Base-by-base conservation (phyloP, 2,113 vertebrate genomes). In the Notiomystis cincta region DNA sequence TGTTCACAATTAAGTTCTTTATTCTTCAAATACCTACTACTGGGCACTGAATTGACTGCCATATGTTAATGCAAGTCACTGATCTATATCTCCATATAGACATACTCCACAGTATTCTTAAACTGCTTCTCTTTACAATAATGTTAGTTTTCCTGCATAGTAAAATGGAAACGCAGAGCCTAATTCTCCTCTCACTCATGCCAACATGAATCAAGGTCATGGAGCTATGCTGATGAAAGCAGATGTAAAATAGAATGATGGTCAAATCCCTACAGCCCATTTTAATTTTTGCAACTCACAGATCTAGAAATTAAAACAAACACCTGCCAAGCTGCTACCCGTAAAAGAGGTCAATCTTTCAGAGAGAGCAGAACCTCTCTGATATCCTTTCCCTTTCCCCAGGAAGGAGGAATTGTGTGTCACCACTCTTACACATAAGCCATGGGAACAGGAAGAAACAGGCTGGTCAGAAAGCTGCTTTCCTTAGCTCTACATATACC, bases 11-110 rank as follows among this genome's bases (percentile, higher is more conserved):
- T 96, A 95, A 84, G 82, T 73, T 92, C 57, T 90, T 92, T 96
- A 87, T 95, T 96, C 94, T 94, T 95, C 93, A 94, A 82, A 94
- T 89, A 92, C 76, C 90, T 97, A 95, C 93, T 96, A 89, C 95
- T 67, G 82, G 90, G 96, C 88, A 94, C 73, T 15, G 61, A 90
- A 88, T 30, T 76, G 65, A 95, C 72, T 93, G 80, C 86, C 65
- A 65, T 93, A 76, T 93, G 64, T 90, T 93, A 93, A 89, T 90
- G 65, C 82, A 92, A 95, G 72, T 78, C 90, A 82, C 64, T 82
- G 96, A 96, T 95, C 90, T 96, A 18, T 81, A 90, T 60, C 92
- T 89, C 56, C 31, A 18, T 57, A 48, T 75, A 95, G 85, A 93
- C 76, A 79, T 67, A 89, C 44, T 67, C 72, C 61, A 89, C 53